phyloP scores from a whole-genome alignment of 1,140 invertebrate genomes.

The Pogonomyrmex barbatus region DNA sequence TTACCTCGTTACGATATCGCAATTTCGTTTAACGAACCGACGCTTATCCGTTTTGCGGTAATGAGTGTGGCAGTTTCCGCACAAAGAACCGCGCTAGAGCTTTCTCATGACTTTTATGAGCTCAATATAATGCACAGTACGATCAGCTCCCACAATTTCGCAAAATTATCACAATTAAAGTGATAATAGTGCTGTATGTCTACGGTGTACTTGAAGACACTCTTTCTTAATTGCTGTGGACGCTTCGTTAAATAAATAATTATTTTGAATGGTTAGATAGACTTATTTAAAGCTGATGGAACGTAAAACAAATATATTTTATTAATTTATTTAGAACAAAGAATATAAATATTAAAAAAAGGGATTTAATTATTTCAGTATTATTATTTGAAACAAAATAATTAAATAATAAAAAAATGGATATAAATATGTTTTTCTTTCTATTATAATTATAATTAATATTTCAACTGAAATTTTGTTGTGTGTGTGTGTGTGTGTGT shows the following conservation, averaged over 20 bases:
- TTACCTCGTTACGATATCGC: constrained; percentile 57
- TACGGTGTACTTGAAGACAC: neutral
- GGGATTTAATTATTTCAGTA: neutral
- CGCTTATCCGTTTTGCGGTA: constrained; percentile 36
- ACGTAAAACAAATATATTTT: neutral
- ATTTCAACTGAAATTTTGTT: neutral
- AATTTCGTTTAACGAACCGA: constrained; percentile 62
- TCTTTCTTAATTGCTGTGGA: constrained; percentile 35
- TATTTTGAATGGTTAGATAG: neutral
- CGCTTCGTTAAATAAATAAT: constrained; percentile 10
- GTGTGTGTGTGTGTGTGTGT: too few species aligned
- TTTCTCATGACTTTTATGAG: constrained; percentile 48
- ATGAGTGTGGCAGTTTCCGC: constrained; percentile 36
- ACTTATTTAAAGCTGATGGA: neutral
- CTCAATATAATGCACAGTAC: constrained; percentile 13
- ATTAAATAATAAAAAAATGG: neutral
- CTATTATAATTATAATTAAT: neutral
- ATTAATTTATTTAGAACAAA: neutral
- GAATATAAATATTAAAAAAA: neutral
- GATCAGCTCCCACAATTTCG: constrained; percentile 31
- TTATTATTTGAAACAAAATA: neutral
- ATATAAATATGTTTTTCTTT: neutral
- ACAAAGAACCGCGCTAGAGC: constrained; percentile 8
- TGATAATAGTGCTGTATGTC: neutral
- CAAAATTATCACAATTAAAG: constrained; percentile 40